A percentile compares a stretch with the other conserved stretches of the same genome.
These are phyloP conservation scores for Cyphotilapia sp. DNA, from an alignment of 2,113 vertebrate species.

Conservation along the genomic window DNA sequence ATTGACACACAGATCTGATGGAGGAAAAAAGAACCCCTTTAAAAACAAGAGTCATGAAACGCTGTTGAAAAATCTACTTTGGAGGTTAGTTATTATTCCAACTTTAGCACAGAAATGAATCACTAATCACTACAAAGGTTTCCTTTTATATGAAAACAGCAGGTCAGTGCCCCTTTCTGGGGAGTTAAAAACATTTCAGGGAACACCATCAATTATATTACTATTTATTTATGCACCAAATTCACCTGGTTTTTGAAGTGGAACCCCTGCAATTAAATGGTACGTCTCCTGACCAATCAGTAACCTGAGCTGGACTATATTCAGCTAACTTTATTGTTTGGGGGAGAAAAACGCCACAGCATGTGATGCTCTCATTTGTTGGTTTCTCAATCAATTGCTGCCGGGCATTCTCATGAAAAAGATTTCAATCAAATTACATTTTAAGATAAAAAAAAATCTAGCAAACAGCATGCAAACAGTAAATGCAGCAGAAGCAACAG, in stretches of 20 bases:
- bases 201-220: background rate
- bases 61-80: background rate
- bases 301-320: background rate
- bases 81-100: background rate
- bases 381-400: background rate
- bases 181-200: background rate
- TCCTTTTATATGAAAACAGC: background rate
- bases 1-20: constrained; percentile 81
- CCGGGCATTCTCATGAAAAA: background rate
- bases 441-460: background rate
- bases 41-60: background rate
- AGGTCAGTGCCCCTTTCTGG: background rate
- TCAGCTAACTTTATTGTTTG: background rate
- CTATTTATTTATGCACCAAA: background rate
- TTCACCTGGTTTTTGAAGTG: background rate
- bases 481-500: background rate
- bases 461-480: background rate
- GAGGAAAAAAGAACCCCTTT: background rate
- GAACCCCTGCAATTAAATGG: background rate
- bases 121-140: background rate
- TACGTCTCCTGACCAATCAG: background rate
- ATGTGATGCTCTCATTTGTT: background rate
- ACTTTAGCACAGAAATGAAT: background rate
- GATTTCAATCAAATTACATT: background rate
- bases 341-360: background rate